Conservation (phyloP, 1,140 invertebrate genomes). For the Aphis craccivora region DNA sequence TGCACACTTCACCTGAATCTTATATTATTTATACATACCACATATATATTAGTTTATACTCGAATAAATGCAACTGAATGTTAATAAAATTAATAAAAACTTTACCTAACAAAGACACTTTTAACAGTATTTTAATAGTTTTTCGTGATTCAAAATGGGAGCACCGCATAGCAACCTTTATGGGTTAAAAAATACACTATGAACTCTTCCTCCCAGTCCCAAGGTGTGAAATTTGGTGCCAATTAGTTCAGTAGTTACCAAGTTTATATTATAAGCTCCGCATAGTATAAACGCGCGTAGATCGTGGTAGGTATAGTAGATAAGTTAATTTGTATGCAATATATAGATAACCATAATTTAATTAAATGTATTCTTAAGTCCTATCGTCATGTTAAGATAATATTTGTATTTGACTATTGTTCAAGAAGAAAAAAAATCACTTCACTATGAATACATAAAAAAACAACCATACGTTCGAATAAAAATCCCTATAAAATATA, state of each 20-base stretch:
- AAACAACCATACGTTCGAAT: neutral
- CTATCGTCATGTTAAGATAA: too few species aligned
- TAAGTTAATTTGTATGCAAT: neutral
- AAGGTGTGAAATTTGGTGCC: neutral
- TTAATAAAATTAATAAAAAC: neutral
- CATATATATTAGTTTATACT: too few species aligned
- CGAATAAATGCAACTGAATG: neutral
- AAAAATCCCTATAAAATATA: neutral
- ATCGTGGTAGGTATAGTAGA: too few species aligned
- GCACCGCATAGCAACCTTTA: neutral
- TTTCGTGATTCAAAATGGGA: neutral
- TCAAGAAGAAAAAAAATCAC: neutral
- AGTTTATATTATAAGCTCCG: neutral
- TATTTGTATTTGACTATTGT: too few species aligned
- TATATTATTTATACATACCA: neutral
- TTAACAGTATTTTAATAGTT: neutral
- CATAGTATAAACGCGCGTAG: neutral
- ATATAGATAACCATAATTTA: neutral
- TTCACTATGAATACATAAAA: neutral
- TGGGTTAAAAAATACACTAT: neutral
- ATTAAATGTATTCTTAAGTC: neutral
- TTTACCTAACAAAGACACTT: neutral
- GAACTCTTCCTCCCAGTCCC: neutral
- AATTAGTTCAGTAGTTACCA: neutral
- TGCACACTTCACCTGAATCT: neutral